phyloP scores from a whole-genome alignment of 2,113 vertebrate species.

The Ctenomys sociabilis region DNA sequence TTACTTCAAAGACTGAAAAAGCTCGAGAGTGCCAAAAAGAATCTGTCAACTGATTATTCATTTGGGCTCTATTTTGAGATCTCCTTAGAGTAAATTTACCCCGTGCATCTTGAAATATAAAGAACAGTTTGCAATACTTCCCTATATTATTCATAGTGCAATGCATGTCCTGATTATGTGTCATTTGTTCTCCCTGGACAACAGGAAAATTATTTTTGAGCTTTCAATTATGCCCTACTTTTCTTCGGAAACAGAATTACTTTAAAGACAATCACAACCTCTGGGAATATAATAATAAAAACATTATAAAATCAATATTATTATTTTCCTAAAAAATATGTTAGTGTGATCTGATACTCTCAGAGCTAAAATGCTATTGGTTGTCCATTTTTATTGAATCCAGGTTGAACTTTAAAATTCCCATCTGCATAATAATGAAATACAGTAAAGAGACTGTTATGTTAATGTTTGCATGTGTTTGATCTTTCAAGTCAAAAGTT shows the following conservation, averaged over 20 bases:
- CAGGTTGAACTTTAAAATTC: neutral
- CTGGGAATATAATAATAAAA: neutral
- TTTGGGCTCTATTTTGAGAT: neutral
- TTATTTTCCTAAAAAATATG: conserved; percentile 22
- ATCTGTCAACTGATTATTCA: neutral
- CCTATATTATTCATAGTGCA: conserved; percentile 29
- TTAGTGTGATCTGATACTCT: neutral
- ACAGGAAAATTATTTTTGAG: neutral
- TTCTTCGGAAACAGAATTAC: neutral
- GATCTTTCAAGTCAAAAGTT: neutral
- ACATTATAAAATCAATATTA: conserved; percentile 46
- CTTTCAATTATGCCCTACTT: neutral
- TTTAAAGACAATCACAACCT: conserved; percentile 34
- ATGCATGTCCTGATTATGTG: neutral
- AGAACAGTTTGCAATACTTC: neutral
- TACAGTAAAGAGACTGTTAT: neutral
- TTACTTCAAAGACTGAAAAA: conserved; percentile 6
- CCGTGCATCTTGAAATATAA: neutral
- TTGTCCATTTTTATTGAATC: neutral
- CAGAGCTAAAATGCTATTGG: neutral
- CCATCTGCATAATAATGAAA: neutral
- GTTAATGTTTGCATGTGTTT: neutral
- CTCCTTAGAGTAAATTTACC: conserved; percentile 22
- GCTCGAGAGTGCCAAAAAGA: neutral
- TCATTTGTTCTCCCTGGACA: neutral